Conservation (phyloP, 2,797 vertebrate species). For the Gymnoscopelus microlampas region DNA sequence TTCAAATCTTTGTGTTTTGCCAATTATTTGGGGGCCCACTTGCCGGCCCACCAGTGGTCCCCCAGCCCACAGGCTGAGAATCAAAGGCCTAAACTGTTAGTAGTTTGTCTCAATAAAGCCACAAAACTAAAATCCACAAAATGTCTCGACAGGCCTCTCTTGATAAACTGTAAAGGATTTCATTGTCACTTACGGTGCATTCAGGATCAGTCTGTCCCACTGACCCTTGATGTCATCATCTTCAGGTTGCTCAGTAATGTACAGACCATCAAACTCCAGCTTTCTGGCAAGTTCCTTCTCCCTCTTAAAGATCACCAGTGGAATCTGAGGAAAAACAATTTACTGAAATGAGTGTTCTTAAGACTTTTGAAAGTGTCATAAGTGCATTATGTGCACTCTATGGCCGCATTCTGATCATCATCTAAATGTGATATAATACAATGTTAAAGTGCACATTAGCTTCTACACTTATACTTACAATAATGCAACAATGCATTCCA, state of each 20-base stretch:
- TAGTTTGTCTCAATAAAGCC: neutral
- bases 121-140: neutral
- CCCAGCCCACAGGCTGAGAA: no score
- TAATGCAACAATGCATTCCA: no score
- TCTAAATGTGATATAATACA: no score
- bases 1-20: no score
- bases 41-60: no score
- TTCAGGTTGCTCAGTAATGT: conserved; percentile 94
- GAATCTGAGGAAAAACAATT: conserved; percentile 78
- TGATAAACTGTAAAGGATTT: neutral
- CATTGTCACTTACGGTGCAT: conserved; percentile 86
- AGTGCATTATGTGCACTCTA: no score
- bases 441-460: no score
- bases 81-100: no score
- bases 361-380: neutral
- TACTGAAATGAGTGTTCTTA: neutral
- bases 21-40: no score
- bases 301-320: conserved; percentile 93
- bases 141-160: neutral
- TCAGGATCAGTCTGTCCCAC: conserved; percentile 94
- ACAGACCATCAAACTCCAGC: conserved; percentile 93
- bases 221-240: conserved; percentile 96
- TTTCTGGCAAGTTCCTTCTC: conserved; percentile 95
- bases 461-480: no score
- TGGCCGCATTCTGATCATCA: no score